These are phyloP conservation scores for Dolichotis patagonum DNA, from an alignment of 2,113 vertebrate species.

Conservation along the genomic window DNA sequence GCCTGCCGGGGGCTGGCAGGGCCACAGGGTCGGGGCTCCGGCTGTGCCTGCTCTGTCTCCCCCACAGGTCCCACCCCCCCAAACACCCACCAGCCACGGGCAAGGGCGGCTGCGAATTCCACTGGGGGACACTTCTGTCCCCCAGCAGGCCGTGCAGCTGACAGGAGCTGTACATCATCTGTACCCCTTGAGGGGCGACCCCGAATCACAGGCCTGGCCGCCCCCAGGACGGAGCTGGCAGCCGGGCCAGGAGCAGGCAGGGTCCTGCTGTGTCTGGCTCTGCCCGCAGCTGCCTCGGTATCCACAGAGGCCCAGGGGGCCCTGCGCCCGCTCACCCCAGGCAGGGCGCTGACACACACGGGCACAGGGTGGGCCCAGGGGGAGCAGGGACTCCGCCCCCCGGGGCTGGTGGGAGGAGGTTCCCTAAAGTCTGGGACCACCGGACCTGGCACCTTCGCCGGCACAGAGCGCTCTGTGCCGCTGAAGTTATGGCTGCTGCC, in stretches of 20 bases:
- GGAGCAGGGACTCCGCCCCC: too few species aligned
- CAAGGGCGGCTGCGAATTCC: not conserved
- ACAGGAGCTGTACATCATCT: not conserved
- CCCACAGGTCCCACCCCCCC: not conserved
- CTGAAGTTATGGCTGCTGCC: slow-evolving; percentile 82
- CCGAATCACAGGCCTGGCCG: not conserved
- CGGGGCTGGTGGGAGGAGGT: not conserved
- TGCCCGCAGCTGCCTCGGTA: not conserved
- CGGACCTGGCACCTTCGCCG: slow-evolving; percentile 61
- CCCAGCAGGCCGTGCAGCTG: not conserved
- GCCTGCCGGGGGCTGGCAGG: not conserved
- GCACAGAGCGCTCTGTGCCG: slow-evolving; percentile 81
- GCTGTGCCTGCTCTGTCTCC: not conserved
- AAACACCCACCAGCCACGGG: not conserved
- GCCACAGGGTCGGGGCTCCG: not conserved
- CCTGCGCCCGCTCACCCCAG: not conserved
- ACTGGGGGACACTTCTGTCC: not conserved
- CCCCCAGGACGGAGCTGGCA: not conserved
- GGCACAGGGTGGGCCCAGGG: not conserved
- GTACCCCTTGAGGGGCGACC: fast-evolving
- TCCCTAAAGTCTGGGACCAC: slow-evolving; percentile 74
- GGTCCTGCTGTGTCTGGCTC: not conserved
- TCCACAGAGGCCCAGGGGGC: not conserved
- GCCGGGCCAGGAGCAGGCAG: not conserved
- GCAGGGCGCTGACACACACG: not conserved